Percentiles rank a stretch among this genome's conserved stretches.
phyloP scores from a whole-genome alignment of 1,140 invertebrate species.

The Pseudomyrmex cubaensis region DNA sequence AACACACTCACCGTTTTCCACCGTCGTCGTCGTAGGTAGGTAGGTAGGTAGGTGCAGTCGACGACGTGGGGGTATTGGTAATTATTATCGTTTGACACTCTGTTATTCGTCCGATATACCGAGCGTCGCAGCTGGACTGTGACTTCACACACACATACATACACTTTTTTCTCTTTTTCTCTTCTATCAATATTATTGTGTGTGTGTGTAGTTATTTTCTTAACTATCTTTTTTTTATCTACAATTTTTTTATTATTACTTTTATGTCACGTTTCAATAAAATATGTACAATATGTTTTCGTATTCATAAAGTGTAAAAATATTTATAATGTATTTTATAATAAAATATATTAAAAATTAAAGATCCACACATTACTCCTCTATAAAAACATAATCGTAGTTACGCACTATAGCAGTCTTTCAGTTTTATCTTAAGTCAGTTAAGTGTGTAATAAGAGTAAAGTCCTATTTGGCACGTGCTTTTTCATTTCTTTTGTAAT shows the following conservation, averaged over 20 bases:
- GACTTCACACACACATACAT: background rate
- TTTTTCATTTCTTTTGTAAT: background rate
- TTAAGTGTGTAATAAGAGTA: background rate
- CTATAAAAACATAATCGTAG: background rate
- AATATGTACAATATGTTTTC: too few species aligned
- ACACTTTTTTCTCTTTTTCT: too few species aligned
- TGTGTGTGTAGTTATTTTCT: too few species aligned
- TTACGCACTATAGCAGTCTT: conserved; percentile 35
- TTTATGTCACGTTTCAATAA: too few species aligned
- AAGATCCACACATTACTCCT: background rate
- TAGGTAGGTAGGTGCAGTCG: conserved; percentile 42
- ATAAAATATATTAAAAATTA: too few species aligned
- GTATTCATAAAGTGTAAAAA: too few species aligned
- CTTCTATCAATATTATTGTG: too few species aligned
- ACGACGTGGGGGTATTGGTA: conserved; percentile 75
- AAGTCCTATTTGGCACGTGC: background rate
- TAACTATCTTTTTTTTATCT: too few species aligned
- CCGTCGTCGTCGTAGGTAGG: conserved; percentile 26
- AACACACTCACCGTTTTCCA: conserved; percentile 71
- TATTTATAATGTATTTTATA: too few species aligned
- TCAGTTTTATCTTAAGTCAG: conserved; percentile 1
- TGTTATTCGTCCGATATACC: conserved; percentile 71
- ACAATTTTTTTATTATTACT: too few species aligned
- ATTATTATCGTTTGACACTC: conserved; percentile 81
- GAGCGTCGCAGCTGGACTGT: conserved; percentile 16